phyloP scores from a whole-genome alignment of 2,113 vertebrate genomes.

The Gila orcuttii region DNA sequence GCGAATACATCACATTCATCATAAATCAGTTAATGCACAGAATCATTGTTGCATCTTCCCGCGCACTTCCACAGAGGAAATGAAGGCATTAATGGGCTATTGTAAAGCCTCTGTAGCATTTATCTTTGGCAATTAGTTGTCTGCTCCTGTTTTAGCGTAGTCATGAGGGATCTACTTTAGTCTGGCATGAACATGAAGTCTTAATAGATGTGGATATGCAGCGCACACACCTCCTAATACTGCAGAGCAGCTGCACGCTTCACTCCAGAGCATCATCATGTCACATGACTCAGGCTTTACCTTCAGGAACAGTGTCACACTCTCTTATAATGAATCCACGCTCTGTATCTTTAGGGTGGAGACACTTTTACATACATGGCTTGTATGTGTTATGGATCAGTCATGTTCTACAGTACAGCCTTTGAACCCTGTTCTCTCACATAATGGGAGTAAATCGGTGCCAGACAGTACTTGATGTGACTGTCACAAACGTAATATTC shows the following conservation, averaged over 20 bases:
- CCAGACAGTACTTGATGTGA: too few species aligned
- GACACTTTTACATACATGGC: background rate
- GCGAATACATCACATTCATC: background rate
- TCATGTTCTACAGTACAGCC: background rate
- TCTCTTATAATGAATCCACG: background rate
- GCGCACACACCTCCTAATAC: conserved; percentile 7
- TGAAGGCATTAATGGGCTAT: background rate
- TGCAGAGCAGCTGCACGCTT: conserved; percentile 7
- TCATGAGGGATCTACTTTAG: conserved; percentile 7
- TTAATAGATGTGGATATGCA: background rate
- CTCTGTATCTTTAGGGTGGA: background rate
- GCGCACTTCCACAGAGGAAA: background rate
- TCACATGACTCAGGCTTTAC: background rate
- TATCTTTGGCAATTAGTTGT: background rate
- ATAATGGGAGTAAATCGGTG: background rate
- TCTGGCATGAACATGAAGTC: conserved; percentile 9
- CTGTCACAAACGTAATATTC: too few species aligned
- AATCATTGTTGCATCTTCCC: background rate
- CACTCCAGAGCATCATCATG: background rate
- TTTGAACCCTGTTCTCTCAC: background rate
- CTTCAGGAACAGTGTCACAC: background rate
- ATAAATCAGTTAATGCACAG: background rate
- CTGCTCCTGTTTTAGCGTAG: conserved; percentile 9
- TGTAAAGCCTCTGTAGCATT: background rate
- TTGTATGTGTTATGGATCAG: background rate